These are phyloP conservation scores for Dryoscopus gambensis DNA, from an alignment of 2,113 vertebrate species.

Conservation along the genomic window DNA sequence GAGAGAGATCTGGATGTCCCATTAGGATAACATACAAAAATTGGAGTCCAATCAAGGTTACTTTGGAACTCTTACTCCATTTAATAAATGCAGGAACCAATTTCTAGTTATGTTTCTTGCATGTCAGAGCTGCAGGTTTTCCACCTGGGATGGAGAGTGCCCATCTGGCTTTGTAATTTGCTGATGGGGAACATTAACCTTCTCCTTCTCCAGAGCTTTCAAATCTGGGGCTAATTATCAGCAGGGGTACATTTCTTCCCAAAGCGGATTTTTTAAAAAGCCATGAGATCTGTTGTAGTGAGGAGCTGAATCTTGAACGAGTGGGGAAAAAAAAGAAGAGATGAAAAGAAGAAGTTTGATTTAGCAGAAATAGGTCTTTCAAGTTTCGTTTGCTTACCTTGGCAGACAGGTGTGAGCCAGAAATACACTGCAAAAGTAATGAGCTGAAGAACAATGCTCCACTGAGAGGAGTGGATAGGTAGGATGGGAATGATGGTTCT, in stretches of 20 bases:
- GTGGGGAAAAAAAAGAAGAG: background rate
- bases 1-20: background rate
- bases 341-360: background rate
- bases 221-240: background rate
- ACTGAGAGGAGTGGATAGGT: background rate
- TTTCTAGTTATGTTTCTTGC: background rate
- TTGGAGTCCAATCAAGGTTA: background rate
- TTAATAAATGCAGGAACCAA: background rate
- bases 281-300: background rate
- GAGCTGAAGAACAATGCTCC: background rate
- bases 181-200: background rate
- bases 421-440: background rate
- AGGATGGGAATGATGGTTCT: background rate
- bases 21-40: background rate
- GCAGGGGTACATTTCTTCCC: background rate
- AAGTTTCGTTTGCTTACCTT: conserved; percentile 23
- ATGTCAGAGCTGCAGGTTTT: background rate
- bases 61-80: background rate
- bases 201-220: background rate
- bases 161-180: background rate
- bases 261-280: background rate
- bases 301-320: background rate
- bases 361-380: background rate
- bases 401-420: background rate
- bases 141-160: background rate